Evolutionary conservation across 2,113 vertebrate species (phyloP).

Genomic region (Tenebrosternarchus preto): DNA sequence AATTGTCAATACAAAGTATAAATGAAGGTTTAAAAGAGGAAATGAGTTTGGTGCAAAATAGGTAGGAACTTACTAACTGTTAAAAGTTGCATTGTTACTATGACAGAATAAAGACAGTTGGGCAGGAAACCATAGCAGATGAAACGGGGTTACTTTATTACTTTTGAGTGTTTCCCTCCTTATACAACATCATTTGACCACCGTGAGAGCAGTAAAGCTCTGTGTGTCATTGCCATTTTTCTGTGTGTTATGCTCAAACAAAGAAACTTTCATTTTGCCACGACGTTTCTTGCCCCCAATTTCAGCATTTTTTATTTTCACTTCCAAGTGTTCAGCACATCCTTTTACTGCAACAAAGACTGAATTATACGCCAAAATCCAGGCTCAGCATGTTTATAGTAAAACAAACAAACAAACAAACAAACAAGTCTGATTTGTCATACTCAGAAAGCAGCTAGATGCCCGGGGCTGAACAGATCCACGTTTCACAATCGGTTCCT

Average conservation of each 20-base stretch:
- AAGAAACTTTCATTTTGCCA: not conserved
- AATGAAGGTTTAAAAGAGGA: too few species aligned
- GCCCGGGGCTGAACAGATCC: not conserved
- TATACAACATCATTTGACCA: conserved; percentile 34
- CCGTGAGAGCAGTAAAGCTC: conserved; percentile 31
- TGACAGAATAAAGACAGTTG: not conserved
- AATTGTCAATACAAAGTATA: too few species aligned
- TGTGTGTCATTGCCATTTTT: conserved; percentile 12
- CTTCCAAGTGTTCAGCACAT: conserved; percentile 32
- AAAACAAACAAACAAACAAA: conserved; percentile 12
- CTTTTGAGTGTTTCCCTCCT: conserved; percentile 52
- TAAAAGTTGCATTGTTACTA: not conserved
- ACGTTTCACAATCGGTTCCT: not conserved
- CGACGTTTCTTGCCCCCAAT: not conserved
- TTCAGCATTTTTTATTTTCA: conserved; percentile 8
- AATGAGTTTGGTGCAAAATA: not conserved
- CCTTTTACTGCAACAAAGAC: conserved; percentile 18
- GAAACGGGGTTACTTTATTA: conserved; percentile 54
- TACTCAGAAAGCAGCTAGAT: not conserved
- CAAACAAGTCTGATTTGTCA: not conserved
- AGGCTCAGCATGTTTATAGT: not conserved
- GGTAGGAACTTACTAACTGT: not conserved
- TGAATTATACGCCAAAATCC: not conserved
- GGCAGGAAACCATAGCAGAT: conserved; percentile 23
- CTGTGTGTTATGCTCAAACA: conserved; percentile 59